Evolutionary conservation across 2,797 vertebrate genomes (phyloP).

Genomic region (Bovichtus diacanthus): DNA sequence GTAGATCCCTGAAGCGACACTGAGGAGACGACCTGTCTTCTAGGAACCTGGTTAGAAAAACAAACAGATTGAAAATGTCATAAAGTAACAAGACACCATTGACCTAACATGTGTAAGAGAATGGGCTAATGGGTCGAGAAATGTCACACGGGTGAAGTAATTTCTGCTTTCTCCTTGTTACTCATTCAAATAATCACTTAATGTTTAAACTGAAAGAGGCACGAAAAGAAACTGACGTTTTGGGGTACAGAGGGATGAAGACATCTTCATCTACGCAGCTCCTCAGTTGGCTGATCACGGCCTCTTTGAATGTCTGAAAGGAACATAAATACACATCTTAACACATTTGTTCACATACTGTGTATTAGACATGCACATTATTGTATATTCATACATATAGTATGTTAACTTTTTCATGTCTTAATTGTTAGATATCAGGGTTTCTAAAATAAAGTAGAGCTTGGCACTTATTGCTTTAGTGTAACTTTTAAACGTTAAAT

Average conservation of each 20-base stretch:
- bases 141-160: neutral
- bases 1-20: slow-evolving; percentile 89
- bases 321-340: slow-evolving; percentile 42
- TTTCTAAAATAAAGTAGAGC: neutral
- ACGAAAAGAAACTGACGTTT: slow-evolving; percentile 82
- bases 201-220: neutral
- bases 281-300: slow-evolving; percentile 85
- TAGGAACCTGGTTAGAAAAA: slow-evolving; percentile 74
- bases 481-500: neutral
- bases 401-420: neutral
- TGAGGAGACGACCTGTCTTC: slow-evolving; percentile 86
- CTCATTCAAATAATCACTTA: neutral
- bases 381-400: neutral
- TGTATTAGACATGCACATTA: neutral
- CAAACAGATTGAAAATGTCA: neutral
- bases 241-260: slow-evolving; percentile 94
- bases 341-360: neutral
- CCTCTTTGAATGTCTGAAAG: slow-evolving; percentile 85
- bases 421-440: neutral
- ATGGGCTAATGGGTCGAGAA: neutral
- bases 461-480: neutral
- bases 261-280: slow-evolving; percentile 93
- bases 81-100: too few species aligned
- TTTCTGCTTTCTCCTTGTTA: neutral
- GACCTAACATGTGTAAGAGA: too few species aligned